Base-by-base conservation (phyloP, 2,113 vertebrate species). In the Chaetodon trifascialis region DNA sequence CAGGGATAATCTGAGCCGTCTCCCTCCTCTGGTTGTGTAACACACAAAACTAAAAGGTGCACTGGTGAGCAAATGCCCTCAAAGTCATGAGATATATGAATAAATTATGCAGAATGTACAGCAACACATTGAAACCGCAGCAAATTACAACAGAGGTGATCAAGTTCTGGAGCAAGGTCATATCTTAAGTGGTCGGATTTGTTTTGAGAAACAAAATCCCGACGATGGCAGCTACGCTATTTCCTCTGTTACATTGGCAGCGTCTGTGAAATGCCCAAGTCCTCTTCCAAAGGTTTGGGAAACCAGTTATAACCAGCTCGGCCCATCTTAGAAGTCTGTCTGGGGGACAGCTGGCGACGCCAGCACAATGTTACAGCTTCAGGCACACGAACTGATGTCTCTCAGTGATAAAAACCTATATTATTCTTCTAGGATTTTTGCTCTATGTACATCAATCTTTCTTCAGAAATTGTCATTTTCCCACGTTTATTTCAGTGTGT, bases 261-360 rank as follows among this genome's bases (percentile, higher is more conserved):
- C 77, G 68, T 80, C 81, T 80, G 67, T 79, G 63, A 84, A 85
- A 88, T 88, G 58, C 54, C 73, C 76, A 71, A 80, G 80, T 42
- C 66, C 44, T 67, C 68, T 60, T 80, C 49, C 65, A 86, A 91
- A 85, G 49, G 44, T 60, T 82, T 76, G 76, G 52, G 66, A 70
- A 91, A 76, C 85, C 85, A 74, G 84, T 79, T 80, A 40, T 25
- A 91, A 83, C 79, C 68, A 77, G 90, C 83, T 72, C 42, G 19
- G 67, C 42, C 64, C 71, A 69, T 82, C 69, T 46, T n/a, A 69
- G 66, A 49, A 51, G 47, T 78, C 73, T 80, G 54, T 75, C 46
- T 46, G 49, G 52, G 30, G 83, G 88, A 90, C 91, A 93, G 90
- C 91, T 93, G 92, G 47, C 47, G 77, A 62, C 40, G 62, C 30